These are phyloP conservation scores for Nemurella pictetii DNA, from an alignment of 2,888 invertebrate species.

Conservation along the genomic window DNA sequence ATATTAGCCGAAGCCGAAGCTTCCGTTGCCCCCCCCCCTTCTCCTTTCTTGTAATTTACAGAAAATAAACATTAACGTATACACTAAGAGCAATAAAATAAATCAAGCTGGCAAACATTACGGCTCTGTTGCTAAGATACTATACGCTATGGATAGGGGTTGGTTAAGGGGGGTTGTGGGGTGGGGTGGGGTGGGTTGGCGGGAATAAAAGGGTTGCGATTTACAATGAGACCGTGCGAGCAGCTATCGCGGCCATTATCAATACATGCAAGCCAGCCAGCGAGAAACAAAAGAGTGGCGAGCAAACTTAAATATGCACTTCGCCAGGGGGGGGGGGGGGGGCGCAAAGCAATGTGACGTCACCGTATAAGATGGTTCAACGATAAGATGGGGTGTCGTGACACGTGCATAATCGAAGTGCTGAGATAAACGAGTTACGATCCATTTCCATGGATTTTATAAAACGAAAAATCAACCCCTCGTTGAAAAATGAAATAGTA, in stretches of 20 bases:
- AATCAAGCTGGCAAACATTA: constrained; percentile 51
- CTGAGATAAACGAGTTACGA: too few species aligned
- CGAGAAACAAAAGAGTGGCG: constrained; percentile 20
- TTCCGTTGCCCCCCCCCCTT: background rate
- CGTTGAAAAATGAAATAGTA: too few species aligned
- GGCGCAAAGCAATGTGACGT: background rate
- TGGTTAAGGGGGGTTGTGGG: constrained; percentile 39
- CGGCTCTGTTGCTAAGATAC: constrained; percentile 29
- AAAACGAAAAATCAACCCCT: too few species aligned
- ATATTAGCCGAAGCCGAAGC: constrained; percentile 44
- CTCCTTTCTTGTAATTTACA: constrained; percentile 61
- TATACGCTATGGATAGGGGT: constrained; percentile 31
- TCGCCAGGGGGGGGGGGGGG: background rate
- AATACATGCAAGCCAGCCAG: background rate
- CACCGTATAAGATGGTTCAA: background rate
- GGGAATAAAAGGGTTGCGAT: constrained; percentile 29
- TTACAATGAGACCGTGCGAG: constrained; percentile 9
- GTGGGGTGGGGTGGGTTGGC: background rate
- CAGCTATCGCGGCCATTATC: constrained; percentile 11
- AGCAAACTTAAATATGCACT: constrained; percentile 6
- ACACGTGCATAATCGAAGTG: too few species aligned
- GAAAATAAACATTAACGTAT: constrained; percentile 60
- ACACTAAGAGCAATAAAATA: constrained; percentile 60
- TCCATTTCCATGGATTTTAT: too few species aligned
- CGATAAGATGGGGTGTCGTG: background rate